Base-by-base conservation (phyloP, 2,797 vertebrate genomes). In the Hoplostethus atlanticus region DNA sequence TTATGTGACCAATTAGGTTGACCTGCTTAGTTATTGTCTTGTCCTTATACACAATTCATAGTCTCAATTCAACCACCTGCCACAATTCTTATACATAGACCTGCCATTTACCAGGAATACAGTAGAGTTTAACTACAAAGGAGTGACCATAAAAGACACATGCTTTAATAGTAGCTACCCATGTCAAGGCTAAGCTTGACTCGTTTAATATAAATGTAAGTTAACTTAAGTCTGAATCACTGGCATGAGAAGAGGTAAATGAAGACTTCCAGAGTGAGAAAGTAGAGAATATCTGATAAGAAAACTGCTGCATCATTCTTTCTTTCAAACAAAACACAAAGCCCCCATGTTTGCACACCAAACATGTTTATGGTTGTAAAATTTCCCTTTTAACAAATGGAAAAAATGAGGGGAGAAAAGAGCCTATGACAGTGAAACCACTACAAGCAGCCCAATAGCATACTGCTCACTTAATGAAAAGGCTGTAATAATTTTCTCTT, bases 261-360 rank as follows among this genome's bases (percentile, higher is more conserved):
- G 1, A 46, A 52, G 10, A 25, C 2, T 10, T 51, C 3, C 5
- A 28, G 9, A 1, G 11, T 52, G 38, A 28, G 21, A 44, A 16
- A 44, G 9, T 44, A 36, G 10, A n/a, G 13, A 36, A 16, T 0
- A 68, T 46, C 16, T 68, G 56, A 73, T 50, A 53, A 53, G 7
- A 63, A 62, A 76, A 76, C 10, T 61, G 76, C 73, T 59, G 72
- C 47, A 52, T 84, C 42, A 21, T 55, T 50, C 12, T 60, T 71
- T 80, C n/a, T 38, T 42, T 66, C 21, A 57, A 15, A 63, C 52
- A 21, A 40, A 68, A 65, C 55, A 40, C 13, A 42, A 2, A 40
- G 55, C 67, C 73, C 60, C 16, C 25, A 73, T 92, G 91, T 93
- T 90, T 86, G 84, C 79, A 92, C 68, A 69, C 5, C 15, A 86